Evolutionary conservation across 1,140 invertebrate species (phyloP).

Genomic region (Lepidostoma basale): DNA sequence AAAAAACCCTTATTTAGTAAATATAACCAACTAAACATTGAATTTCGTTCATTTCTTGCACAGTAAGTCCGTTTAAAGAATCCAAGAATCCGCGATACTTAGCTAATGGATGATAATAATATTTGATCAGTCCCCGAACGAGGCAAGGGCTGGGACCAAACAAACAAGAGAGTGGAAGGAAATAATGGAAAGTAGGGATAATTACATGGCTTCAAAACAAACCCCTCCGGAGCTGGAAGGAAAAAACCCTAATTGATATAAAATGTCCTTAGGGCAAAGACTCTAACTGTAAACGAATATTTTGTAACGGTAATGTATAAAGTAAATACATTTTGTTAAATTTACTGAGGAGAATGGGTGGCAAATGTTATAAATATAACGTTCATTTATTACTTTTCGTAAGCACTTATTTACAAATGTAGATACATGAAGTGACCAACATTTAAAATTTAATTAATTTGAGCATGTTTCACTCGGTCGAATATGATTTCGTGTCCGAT

Average conservation of each 20-base stretch:
- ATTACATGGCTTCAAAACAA: constrained; percentile 15
- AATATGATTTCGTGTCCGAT: too few species aligned
- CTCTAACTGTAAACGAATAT: neutral
- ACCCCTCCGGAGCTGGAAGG: neutral
- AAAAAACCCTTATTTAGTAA: too few species aligned
- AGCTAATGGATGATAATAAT: constrained; percentile 17
- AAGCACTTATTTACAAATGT: too few species aligned
- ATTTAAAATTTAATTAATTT: too few species aligned
- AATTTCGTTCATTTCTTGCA: constrained; percentile 6
- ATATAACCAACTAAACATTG: too few species aligned
- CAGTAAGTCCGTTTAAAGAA: neutral
- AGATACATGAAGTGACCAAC: too few species aligned
- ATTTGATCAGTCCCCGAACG: constrained; percentile 13
- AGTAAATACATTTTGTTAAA: neutral
- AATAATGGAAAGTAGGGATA: constrained; percentile 11
- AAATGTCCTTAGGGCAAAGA: neutral
- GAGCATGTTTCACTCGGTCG: too few species aligned
- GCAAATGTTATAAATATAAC: too few species aligned
- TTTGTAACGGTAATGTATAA: neutral
- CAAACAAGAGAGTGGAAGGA: constrained; percentile 14
- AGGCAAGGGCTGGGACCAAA: neutral
- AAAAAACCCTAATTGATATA: constrained; percentile 15
- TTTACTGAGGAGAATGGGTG: too few species aligned
- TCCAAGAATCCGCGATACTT: neutral
- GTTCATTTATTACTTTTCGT: too few species aligned